Conservation (phyloP, 2,888 invertebrate species). For the Germaria angustata region DNA sequence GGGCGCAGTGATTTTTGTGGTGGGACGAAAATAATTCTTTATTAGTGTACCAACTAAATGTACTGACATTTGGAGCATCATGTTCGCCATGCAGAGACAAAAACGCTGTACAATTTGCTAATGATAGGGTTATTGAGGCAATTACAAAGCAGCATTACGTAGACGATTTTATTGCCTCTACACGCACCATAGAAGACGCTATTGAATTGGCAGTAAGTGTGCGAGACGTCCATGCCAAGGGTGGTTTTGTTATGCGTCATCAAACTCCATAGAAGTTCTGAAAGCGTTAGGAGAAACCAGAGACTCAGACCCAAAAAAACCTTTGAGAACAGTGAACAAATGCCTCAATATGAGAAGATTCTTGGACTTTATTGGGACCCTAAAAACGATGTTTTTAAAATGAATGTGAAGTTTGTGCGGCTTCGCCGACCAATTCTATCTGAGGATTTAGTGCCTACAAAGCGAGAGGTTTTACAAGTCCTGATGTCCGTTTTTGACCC, state of each 20-base stretch:
- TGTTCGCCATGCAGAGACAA: conserved; percentile 28
- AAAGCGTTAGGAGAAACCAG: conserved; percentile 25
- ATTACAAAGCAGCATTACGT: conserved; percentile 26
- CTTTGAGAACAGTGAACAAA: neutral
- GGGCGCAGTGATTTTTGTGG: conserved; percentile 56
- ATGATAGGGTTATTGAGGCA: neutral
- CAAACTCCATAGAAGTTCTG: conserved; percentile 15
- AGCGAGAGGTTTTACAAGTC: conserved; percentile 32
- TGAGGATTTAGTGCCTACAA: conserved; percentile 23
- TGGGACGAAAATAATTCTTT: neutral
- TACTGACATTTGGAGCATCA: conserved; percentile 25
- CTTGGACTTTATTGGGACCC: conserved; percentile 21
- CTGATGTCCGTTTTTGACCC: conserved; percentile 44
- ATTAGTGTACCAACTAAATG: conserved; percentile 15
- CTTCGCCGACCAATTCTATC: neutral
- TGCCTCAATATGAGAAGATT: neutral
- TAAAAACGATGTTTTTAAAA: conserved; percentile 18
- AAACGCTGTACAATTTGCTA: conserved; percentile 14
- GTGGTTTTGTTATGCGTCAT: conserved; percentile 23
- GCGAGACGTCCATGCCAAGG: neutral
- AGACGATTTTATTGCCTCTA: neutral
- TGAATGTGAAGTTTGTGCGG: conserved; percentile 27
- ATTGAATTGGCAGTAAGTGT: conserved; percentile 13
- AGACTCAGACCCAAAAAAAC: neutral
- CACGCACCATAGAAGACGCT: neutral